phyloP scores from a whole-genome alignment of 1,140 invertebrate genomes.

The Lethrus apterus region DNA sequence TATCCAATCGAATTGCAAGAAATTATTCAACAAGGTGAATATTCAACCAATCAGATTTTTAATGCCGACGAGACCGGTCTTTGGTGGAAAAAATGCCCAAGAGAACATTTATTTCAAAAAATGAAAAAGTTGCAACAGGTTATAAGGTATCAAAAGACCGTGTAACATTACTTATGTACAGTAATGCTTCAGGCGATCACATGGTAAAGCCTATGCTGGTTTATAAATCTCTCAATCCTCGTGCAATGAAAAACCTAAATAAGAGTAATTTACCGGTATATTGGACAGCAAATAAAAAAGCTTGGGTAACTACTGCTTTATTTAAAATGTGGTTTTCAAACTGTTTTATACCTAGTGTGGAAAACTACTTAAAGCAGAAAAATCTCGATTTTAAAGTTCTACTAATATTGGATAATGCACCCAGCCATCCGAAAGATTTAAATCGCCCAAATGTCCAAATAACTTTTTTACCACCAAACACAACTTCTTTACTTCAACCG shows the following conservation, averaged over 20 bases:
- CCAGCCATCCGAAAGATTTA: slow-evolving; percentile 1
- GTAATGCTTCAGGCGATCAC: slow-evolving; percentile 6
- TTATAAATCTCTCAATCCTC: slow-evolving; percentile 11
- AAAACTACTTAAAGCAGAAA: slow-evolving; percentile 18
- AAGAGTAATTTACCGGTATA: slow-evolving; percentile 39
- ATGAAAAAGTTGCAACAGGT: slow-evolving; percentile 38
- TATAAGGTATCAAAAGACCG: slow-evolving; percentile 35
- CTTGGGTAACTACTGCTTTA: slow-evolving; percentile 22
- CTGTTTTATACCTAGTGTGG: slow-evolving; percentile 22
- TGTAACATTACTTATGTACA: background rate
- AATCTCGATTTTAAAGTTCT: slow-evolving; percentile 22
- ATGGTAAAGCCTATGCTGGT: slow-evolving; percentile 2
- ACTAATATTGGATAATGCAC: slow-evolving; percentile 21
- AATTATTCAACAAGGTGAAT: no score
- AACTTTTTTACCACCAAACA: slow-evolving; percentile 4
- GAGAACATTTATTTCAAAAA: slow-evolving; percentile 38
- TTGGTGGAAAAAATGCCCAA: slow-evolving; percentile 29
- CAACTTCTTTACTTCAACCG: slow-evolving; percentile 6
- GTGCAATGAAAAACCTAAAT: slow-evolving; percentile 20
- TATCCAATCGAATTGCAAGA: no score
- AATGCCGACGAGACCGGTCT: slow-evolving; percentile 21
- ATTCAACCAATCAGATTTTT: slow-evolving; percentile 26
- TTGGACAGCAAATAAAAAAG: slow-evolving; percentile 36
- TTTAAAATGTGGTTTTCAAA: slow-evolving; percentile 22
- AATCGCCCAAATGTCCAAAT: slow-evolving; percentile 7